Percentiles rank a stretch among this genome's conserved stretches.
Evolutionary conservation across 2,113 vertebrate genomes (phyloP).

Genomic region (Phyllostomus hastatus): DNA sequence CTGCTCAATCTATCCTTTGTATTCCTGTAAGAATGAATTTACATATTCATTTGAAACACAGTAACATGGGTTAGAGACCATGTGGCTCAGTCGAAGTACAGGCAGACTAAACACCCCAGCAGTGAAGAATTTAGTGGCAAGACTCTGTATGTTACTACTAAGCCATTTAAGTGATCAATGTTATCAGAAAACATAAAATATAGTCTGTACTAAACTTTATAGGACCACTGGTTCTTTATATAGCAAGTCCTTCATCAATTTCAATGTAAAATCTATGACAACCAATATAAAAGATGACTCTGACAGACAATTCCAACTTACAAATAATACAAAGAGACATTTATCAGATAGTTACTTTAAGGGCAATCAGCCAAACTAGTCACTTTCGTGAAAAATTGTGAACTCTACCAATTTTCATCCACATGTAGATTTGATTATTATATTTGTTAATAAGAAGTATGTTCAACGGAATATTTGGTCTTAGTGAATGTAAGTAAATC

Average conservation of each 20-base stretch:
- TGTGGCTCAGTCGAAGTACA: not conserved
- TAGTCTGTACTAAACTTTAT: not conserved
- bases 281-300: conserved; percentile 17
- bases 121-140: not conserved
- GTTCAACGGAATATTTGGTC: not conserved
- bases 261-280: not conserved
- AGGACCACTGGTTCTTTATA: not conserved
- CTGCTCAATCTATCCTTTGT: not conserved
- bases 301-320: not conserved
- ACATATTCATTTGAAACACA: not conserved
- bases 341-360: conserved; percentile 6
- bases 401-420: not conserved
- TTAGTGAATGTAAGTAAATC: not conserved
- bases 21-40: not conserved
- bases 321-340: not conserved
- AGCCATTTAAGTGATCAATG: not conserved
- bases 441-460: not conserved
- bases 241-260: not conserved
- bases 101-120: not conserved
- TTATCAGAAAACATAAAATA: not conserved
- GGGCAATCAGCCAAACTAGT: not conserved
- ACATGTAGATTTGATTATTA: not conserved
- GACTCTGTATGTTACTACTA: not conserved
- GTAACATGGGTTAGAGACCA: not conserved
- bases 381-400: not conserved